phyloP scores from a whole-genome alignment of 2,797 vertebrate genomes.

The Gouania willdenowi region DNA sequence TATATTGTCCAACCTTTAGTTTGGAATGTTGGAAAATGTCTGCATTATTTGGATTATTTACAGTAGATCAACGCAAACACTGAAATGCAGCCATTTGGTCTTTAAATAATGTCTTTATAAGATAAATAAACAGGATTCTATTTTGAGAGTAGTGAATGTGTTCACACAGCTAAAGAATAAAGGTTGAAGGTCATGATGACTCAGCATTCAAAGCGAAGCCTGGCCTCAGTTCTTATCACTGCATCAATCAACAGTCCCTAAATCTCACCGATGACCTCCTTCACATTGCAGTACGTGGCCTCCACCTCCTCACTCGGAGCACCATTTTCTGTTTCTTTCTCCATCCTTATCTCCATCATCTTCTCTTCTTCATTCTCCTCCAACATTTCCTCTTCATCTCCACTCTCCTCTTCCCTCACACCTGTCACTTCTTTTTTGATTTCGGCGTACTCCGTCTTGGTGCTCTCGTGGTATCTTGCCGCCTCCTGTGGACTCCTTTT shows the following conservation, averaged over 20 bases:
- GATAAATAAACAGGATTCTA: too few species aligned
- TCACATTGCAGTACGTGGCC: constrained; percentile 21
- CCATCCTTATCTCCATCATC: background rate
- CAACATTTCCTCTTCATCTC: background rate
- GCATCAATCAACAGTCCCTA: constrained; percentile 8
- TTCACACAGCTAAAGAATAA: too few species aligned
- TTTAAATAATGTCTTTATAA: too few species aligned
- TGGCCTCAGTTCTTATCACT: too few species aligned
- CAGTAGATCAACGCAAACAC: too few species aligned
- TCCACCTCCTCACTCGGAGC: background rate
- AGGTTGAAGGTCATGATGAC: too few species aligned
- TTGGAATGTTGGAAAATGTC: too few species aligned
- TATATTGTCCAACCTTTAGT: too few species aligned
- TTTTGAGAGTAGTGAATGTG: too few species aligned
- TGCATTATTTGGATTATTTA: too few species aligned
- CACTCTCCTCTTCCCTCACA: background rate
- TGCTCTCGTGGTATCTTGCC: background rate
- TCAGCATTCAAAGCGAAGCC: too few species aligned
- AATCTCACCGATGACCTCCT: constrained; percentile 5
- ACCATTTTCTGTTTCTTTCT: background rate
- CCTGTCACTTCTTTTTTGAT: constrained; percentile 8
- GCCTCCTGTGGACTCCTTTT: background rate
- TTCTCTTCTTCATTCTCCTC: background rate
- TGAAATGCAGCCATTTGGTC: too few species aligned
- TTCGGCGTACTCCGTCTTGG: constrained; percentile 25